Base-by-base conservation (phyloP, 1,140 invertebrate species). In the Eriocheir sinensis region DNA sequence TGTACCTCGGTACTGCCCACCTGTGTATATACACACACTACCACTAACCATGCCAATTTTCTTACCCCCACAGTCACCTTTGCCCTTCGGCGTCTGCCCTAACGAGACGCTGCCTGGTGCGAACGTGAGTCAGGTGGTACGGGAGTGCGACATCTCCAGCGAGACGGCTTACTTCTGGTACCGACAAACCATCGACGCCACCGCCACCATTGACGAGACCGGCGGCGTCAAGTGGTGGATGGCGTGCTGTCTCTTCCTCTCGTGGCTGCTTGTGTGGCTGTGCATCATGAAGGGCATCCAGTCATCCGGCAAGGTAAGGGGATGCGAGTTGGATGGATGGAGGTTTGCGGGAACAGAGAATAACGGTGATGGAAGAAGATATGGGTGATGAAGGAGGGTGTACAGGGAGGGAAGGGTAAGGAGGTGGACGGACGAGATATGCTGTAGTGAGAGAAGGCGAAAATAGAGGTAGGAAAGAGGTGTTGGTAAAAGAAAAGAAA, bases 261-360 rank as follows among this genome's bases (percentile, higher is more conserved):
- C 99, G 88, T 99, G 99, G 99, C 97, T 98, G 93, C 97, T 99
- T 90, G 99, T 99, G 21, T 99, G 99, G 97, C 98, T 99, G 96
- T 99, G 99, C 96, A 98, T 99, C 3, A 99, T 99, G 98, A 99
- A 99, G 97, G 99, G 99, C 83, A 99, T 99, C 95, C 99, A 99
- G 97, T 99, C 98, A 96, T 99, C 99, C 95, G 99, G 99, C 96
- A 99, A 99, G 97, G 99, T 99, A 96, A 96, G 96, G 95, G 48
- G 2, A 0, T 0, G 12, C 17, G 21, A 12, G 27, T 21, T 3
- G 1, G 27, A 94, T 95, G n/a, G 21, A 17, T 12, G 53, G 21
- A 41, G 72, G 48, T 3, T 72, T 3, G 81, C 38, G 48, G 34
- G 21, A 15, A 15, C 15, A 48, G 15, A 48, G 44, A 8, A 48